These are phyloP conservation scores for Clistopyga incitator DNA, from an alignment of 2,888 invertebrate genomes.

Conservation along the genomic window DNA sequence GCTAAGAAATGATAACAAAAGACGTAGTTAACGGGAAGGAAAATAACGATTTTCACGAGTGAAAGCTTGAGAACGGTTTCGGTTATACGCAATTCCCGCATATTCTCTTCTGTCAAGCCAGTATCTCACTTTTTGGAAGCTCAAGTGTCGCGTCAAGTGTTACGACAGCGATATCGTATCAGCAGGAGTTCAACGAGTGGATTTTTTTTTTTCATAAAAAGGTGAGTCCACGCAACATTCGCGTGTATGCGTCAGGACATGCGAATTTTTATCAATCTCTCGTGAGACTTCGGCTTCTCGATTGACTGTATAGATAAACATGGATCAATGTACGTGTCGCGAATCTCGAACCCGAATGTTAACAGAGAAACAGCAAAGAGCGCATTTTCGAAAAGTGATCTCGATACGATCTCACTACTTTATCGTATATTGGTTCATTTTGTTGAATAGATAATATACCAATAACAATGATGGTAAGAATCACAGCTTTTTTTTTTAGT, in stretches of 20 bases:
- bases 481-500: not conserved
- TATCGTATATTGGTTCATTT: not conserved
- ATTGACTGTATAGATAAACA: not conserved
- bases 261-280: slow-evolving; percentile 16
- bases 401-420: not conserved
- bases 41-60: not conserved
- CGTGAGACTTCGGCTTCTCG: not conserved
- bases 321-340: slow-evolving; percentile 15
- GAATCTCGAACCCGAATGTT: not conserved
- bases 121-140: slow-evolving; percentile 1
- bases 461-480: slow-evolving; percentile 1
- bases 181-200: slow-evolving; percentile 50
- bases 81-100: not conserved
- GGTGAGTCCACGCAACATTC: slow-evolving; percentile 44
- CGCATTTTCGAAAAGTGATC: not conserved
- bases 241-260: slow-evolving; percentile 16
- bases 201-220: slow-evolving; percentile 40
- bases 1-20: not conserved
- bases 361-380: not conserved
- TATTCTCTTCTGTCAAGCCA: not conserved
- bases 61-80: not conserved
- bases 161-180: slow-evolving; percentile 33
- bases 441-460: not conserved
- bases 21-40: not conserved
- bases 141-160: not conserved